Evolutionary conservation across 2,797 vertebrate genomes (phyloP).

Genomic region (Platalea minor): DNA sequence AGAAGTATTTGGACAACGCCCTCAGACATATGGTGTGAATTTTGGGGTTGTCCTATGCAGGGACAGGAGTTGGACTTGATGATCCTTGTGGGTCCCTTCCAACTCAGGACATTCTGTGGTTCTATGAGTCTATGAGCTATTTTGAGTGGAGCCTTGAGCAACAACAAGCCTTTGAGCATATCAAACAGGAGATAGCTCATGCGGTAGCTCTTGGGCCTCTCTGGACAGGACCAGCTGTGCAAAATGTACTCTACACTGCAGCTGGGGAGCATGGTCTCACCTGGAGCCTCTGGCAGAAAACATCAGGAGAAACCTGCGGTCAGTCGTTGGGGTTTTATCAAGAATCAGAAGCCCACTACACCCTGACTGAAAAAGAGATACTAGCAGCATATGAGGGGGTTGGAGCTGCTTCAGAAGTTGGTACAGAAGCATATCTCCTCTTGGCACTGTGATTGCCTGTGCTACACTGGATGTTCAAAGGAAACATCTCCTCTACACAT

Average conservation of each 20-base stretch:
- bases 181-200: neutral
- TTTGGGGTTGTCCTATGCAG: too few species aligned
- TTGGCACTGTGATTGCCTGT: neutral
- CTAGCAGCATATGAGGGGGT: neutral
- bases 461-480: neutral
- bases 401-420: neutral
- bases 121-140: too few species aligned
- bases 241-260: neutral
- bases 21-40: too few species aligned
- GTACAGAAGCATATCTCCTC: too few species aligned
- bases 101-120: too few species aligned
- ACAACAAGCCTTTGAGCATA: neutral
- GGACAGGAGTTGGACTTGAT: too few species aligned
- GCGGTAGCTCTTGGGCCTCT: neutral
- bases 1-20: too few species aligned
- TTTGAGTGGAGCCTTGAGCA: neutral
- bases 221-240: neutral
- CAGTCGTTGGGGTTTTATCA: neutral
- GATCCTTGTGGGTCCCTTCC: too few species aligned
- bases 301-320: neutral
- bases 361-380: neutral
- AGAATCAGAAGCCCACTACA: neutral
- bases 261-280: neutral
- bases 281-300: neutral
- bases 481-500: neutral